These are phyloP conservation scores for Sorex fumeus DNA, from an alignment of 2,113 vertebrate species.

Conservation along the genomic window DNA sequence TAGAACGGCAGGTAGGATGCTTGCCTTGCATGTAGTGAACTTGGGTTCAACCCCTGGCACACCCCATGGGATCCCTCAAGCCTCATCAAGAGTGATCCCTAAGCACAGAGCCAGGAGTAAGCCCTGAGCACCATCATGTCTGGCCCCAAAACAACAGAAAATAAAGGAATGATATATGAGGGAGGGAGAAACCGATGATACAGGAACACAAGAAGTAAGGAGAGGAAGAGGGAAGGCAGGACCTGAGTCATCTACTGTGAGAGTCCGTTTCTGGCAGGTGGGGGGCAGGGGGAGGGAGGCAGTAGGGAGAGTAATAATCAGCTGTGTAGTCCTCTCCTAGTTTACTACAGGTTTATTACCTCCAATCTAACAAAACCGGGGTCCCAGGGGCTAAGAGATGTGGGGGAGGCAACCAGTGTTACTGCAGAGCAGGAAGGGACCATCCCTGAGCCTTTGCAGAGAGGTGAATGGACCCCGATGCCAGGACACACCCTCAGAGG, in stretches of 20 bases:
- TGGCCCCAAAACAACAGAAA: too few species aligned
- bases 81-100: too few species aligned
- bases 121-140: too few species aligned
- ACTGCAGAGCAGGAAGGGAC: neutral
- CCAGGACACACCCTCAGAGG: neutral
- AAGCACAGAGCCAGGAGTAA: too few species aligned
- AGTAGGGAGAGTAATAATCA: neutral
- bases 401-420: neutral
- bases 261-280: neutral
- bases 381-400: neutral
- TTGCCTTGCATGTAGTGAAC: too few species aligned
- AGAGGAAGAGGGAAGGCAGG: too few species aligned
- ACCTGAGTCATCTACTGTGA: accelerated
- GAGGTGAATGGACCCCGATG: neutral
- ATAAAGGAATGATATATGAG: too few species aligned
- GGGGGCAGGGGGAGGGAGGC: neutral
- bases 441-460: neutral
- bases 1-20: too few species aligned
- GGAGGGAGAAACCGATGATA: accelerated
- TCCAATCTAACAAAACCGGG: neutral
- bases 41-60: too few species aligned
- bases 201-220: neutral
- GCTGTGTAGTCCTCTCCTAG: neutral
- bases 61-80: too few species aligned
- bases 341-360: neutral